Conservation (phyloP, 2,797 vertebrate genomes). For the Clarias fuscus region DNA sequence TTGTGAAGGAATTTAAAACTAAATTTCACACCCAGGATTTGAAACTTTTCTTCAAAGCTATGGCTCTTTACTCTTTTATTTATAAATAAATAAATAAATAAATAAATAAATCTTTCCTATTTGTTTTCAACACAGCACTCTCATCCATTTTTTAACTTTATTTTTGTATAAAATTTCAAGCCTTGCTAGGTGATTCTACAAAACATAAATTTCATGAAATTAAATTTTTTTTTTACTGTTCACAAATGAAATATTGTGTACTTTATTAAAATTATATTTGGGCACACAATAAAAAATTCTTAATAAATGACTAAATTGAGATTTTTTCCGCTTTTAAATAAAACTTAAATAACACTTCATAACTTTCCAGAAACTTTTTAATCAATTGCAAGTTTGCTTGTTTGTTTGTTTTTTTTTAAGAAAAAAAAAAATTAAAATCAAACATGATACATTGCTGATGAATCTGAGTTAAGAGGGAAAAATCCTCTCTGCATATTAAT, state of each 20-base stretch:
- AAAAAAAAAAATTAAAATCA: not conserved
- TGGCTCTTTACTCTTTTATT: not conserved
- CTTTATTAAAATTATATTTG: not conserved
- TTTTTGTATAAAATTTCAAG: not conserved
- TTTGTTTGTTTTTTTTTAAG: no score
- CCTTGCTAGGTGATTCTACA: not conserved
- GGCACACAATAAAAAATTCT: not conserved
- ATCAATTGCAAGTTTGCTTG: no score
- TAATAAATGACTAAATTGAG: not conserved
- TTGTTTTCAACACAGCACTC: not conserved
- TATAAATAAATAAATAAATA: not conserved
- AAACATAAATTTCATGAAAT: not conserved
- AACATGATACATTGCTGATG: not conserved
- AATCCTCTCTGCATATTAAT: not conserved
- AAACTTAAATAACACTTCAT: not conserved
- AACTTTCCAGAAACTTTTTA: not conserved
- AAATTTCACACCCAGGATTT: not conserved
- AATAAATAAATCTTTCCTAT: no score
- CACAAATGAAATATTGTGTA: not conserved
- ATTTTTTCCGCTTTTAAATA: not conserved
- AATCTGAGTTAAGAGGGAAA: not conserved
- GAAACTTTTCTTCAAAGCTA: not conserved
- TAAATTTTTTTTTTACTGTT: not conserved
- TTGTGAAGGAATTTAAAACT: not conserved
- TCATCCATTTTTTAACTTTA: not conserved